Conservation (phyloP, 2,797 vertebrate species). For the Lithobates sylvaticus region DNA sequence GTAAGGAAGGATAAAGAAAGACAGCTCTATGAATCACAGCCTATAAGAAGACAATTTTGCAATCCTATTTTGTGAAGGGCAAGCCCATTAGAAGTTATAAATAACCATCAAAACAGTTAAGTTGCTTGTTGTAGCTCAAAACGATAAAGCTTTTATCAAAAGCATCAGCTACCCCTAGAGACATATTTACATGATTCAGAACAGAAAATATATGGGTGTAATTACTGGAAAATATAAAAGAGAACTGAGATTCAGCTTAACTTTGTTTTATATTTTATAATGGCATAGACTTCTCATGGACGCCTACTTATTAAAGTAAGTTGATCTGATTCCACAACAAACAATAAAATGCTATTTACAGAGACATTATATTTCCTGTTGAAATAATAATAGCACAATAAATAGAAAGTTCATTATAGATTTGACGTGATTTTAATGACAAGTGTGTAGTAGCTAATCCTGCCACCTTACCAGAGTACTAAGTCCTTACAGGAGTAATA, state of each 20-base stretch:
- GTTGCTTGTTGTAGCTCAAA: slow-evolving; percentile 18
- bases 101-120: slow-evolving; percentile 34
- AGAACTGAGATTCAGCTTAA: not conserved
- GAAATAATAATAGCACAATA: not conserved
- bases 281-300: not conserved
- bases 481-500: not conserved
- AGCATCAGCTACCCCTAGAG: not conserved
- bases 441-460: not conserved
- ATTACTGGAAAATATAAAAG: slow-evolving; percentile 41
- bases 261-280: not conserved
- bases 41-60: slow-evolving; percentile 15
- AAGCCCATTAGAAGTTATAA: slow-evolving; percentile 31
- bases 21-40: slow-evolving; percentile 27
- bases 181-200: slow-evolving; percentile 7
- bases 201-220: not conserved
- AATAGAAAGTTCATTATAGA: not conserved
- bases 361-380: not conserved
- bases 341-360: not conserved
- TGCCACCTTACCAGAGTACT: not conserved
- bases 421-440: not conserved
- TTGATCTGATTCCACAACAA: not conserved
- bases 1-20: slow-evolving; percentile 28
- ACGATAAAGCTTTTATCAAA: not conserved
- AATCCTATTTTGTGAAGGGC: slow-evolving; percentile 31
- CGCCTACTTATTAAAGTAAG: not conserved